Percentiles rank a stretch among this genome's conserved stretches.
phyloP scores from a whole-genome alignment of 2,888 invertebrate species.

The Rhynchonema sp. region DNA sequence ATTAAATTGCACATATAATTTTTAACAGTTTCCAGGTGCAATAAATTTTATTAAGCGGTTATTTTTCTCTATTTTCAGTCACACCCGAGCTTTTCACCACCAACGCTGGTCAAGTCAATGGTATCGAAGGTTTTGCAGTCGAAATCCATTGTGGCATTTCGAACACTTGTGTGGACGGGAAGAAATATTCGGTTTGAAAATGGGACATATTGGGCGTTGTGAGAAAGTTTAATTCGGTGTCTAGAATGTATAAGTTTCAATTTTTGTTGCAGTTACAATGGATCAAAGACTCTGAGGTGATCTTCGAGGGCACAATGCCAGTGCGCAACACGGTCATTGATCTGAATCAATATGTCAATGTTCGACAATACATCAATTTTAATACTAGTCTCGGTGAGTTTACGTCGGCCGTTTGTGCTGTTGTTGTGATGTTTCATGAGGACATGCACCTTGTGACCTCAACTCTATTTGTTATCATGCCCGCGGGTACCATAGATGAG shows the following conservation, averaged over 20 bases:
- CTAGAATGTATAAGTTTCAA: not conserved
- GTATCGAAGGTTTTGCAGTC: not conserved
- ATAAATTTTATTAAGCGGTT: too few relatives aligned
- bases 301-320: not conserved
- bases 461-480: too few relatives aligned
- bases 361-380: not conserved
- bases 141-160: not conserved
- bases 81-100: not conserved
- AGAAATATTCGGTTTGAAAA: too few relatives aligned
- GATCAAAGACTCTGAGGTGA: not conserved
- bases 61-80: too few relatives aligned
- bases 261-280: not conserved
- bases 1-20: too few relatives aligned
- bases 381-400: not conserved
- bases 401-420: too few relatives aligned
- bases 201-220: too few relatives aligned
- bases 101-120: not conserved
- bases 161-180: not conserved
- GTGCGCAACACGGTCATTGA: not conserved
- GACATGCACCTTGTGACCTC: too few relatives aligned
- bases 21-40: too few relatives aligned
- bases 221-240: too few relatives aligned
- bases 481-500: too few relatives aligned
- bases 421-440: too few relatives aligned
- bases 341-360: not conserved